Evolutionary conservation across 2,113 vertebrate genomes (phyloP).

Genomic region (crab-eating macaque (Macaca fascicularis)): DNA sequence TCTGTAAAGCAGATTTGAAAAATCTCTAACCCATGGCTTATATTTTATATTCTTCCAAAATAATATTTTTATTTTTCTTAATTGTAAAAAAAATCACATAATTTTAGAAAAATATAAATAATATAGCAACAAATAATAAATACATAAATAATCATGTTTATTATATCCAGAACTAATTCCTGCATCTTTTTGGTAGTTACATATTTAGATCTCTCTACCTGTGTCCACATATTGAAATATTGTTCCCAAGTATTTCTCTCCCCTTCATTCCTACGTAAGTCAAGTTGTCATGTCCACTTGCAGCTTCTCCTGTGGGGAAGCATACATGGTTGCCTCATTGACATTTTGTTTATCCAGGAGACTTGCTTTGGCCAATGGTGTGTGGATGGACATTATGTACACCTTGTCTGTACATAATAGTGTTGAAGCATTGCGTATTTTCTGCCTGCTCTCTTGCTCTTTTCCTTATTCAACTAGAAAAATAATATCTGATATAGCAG

Average conservation of each 20-base stretch:
- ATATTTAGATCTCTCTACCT: not conserved
- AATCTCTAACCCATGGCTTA: not conserved
- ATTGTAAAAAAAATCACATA: not conserved
- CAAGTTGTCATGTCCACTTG: not conserved
- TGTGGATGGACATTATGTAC: not conserved
- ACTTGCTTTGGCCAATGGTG: not conserved
- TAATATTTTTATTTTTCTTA: not conserved
- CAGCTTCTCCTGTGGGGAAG: not conserved
- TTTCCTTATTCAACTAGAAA: not conserved
- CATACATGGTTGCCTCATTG: not conserved
- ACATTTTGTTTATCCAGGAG: not conserved
- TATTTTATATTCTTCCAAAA: not conserved
- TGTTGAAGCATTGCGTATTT: not conserved
- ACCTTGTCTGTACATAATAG: not conserved
- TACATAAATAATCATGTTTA: not conserved
- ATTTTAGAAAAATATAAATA: not conserved
- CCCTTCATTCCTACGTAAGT: not conserved
- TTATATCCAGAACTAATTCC: not conserved
- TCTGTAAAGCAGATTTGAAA: not conserved
- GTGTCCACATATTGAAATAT: not conserved
- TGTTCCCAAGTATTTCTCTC: not conserved
- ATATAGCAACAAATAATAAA: not conserved
- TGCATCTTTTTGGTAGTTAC: too few relatives aligned
- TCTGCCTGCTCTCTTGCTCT: not conserved
- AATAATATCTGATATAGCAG: rapidly evolving